Conservation (phyloP, 2,888 invertebrate genomes). For the Anaspis maculata region DNA sequence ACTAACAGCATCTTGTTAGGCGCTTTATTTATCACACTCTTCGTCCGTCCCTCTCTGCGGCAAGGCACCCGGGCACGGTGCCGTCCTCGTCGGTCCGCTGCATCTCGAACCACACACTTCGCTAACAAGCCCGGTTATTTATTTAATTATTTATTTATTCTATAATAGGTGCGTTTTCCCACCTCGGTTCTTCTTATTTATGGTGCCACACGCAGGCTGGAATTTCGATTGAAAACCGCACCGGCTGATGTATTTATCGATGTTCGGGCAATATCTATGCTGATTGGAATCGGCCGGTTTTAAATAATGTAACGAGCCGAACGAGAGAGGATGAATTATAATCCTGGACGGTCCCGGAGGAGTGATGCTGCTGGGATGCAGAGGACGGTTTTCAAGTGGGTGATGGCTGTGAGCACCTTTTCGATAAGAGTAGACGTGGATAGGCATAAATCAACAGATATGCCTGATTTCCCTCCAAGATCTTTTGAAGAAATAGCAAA, state of each 20-base stretch:
- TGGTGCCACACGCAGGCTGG: constrained; percentile 43
- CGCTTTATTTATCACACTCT: constrained; percentile 44
- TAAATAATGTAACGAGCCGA: background rate
- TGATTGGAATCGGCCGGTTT: constrained; percentile 30
- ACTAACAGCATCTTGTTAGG: constrained; percentile 43
- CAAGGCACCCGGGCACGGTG: constrained; percentile 7
- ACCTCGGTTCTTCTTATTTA: constrained; percentile 41
- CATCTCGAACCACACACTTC: constrained; percentile 31
- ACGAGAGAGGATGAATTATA: too few species aligned
- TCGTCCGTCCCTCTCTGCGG: constrained; percentile 22
- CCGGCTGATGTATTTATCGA: constrained; percentile 39
- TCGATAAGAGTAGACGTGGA: too few species aligned
- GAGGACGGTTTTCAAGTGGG: too few species aligned
- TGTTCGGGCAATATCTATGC: constrained; percentile 38
- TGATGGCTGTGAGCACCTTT: too few species aligned
- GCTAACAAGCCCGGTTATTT: constrained; percentile 46
- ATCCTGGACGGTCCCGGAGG: too few species aligned
- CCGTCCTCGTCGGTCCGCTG: constrained; percentile 12
- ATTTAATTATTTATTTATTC: constrained; percentile 47
- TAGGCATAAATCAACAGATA: too few species aligned
- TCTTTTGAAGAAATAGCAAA: too few species aligned
- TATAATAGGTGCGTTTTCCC: constrained; percentile 45
- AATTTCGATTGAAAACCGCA: constrained; percentile 37
- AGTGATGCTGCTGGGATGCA: too few species aligned
- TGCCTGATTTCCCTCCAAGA: too few species aligned